phyloP scores from a whole-genome alignment of 2,888 invertebrate species.

The Tetranychus piercei region DNA sequence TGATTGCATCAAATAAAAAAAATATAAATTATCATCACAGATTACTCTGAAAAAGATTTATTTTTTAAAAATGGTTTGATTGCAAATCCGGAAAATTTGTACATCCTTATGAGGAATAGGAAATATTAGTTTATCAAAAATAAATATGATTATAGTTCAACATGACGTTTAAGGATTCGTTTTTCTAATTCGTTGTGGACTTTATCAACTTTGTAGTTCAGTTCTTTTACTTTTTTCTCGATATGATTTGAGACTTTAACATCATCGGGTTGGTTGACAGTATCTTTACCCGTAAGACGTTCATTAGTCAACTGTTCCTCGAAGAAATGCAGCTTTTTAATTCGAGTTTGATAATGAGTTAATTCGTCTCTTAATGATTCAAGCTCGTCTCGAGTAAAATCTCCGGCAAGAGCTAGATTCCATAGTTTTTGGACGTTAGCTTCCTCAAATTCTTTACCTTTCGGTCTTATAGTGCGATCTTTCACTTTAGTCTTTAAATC shows the following conservation, averaged over 20 bases:
- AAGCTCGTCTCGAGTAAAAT: slow-evolving; percentile 62
- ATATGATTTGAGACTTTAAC: slow-evolving; percentile 34
- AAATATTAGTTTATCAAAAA: not conserved
- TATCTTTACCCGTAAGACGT: slow-evolving; percentile 16
- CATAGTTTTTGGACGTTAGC: slow-evolving; percentile 75
- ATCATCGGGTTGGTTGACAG: slow-evolving; percentile 26
- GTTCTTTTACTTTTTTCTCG: slow-evolving; percentile 61
- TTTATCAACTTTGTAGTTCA: slow-evolving; percentile 64
- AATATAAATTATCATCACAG: too few relatives aligned
- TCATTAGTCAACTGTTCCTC: slow-evolving; percentile 43
- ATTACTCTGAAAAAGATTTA: too few relatives aligned
- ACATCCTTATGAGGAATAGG: not conserved
- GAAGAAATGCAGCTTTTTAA: slow-evolving; percentile 28
- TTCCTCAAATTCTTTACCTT: slow-evolving; percentile 68
- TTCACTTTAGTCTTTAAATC: slow-evolving; percentile 18
- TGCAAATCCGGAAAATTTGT: not conserved
- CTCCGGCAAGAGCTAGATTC: slow-evolving; percentile 56
- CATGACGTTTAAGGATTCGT: slow-evolving; percentile 51
- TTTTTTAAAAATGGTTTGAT: too few relatives aligned
- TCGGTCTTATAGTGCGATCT: slow-evolving; percentile 32
- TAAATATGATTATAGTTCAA: slow-evolving; percentile 36
- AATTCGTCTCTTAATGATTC: slow-evolving; percentile 66
- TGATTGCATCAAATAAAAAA: too few relatives aligned
- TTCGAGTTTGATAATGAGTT: slow-evolving; percentile 62
- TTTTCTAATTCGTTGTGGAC: slow-evolving; percentile 56